phyloP scores from a whole-genome alignment of 2,888 invertebrate species.

The Pseudococcus jackbeardsleyi region DNA sequence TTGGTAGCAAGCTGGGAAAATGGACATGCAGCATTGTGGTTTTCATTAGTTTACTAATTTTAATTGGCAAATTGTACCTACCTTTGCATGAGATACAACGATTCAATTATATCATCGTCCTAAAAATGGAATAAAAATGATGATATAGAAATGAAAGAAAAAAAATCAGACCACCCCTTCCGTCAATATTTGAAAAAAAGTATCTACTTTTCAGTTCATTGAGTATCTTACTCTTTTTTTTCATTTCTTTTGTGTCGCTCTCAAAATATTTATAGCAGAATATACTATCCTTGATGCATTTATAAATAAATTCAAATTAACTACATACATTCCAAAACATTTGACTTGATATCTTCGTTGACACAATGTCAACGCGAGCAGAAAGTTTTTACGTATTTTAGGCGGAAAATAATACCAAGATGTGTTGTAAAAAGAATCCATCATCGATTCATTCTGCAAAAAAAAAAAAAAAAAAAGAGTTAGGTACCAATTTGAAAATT shows the following conservation, averaged over 20 bases:
- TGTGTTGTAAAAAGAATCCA: slow-evolving; percentile 24
- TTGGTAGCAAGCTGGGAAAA: too few relatives aligned
- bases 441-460: neutral
- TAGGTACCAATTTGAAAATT: neutral
- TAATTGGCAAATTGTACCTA: too few relatives aligned
- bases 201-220: too few relatives aligned
- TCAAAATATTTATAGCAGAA: neutral
- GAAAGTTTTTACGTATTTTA: neutral
- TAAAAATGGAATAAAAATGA: too few relatives aligned
- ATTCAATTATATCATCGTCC: too few relatives aligned
- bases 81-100: too few relatives aligned
- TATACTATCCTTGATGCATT: neutral
- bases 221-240: neutral
- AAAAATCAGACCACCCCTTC: too few relatives aligned
- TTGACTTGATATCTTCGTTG: slow-evolving; percentile 9
- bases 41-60: too few relatives aligned
- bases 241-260: neutral
- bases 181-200: too few relatives aligned
- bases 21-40: too few relatives aligned
- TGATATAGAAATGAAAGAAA: too few relatives aligned
- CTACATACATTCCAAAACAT: slow-evolving; percentile 30
- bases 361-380: neutral
- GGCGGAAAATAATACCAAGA: slow-evolving; percentile 3
- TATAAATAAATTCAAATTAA: slow-evolving; percentile 28
- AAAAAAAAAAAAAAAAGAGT: neutral